phyloP scores from a whole-genome alignment of 2,797 vertebrate species.

The Notolabrus celidotus region DNA sequence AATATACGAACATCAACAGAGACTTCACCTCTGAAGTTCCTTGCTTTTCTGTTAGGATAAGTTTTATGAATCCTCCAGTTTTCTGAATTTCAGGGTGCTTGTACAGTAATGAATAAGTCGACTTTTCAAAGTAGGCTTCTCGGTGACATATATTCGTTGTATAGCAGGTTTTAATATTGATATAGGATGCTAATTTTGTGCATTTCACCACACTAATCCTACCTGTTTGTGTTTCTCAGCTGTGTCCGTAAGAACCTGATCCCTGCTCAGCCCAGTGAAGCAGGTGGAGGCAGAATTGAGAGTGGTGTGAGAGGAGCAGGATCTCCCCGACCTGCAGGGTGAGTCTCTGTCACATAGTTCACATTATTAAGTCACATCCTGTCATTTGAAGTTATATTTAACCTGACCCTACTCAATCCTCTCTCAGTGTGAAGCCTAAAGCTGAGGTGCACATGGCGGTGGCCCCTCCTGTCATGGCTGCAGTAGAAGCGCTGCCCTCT shows the following conservation, averaged over 20 bases:
- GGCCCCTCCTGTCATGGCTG: slow-evolving; percentile 89
- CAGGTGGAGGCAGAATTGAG: slow-evolving; percentile 88
- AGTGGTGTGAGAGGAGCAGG: slow-evolving; percentile 90
- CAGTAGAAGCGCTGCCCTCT: slow-evolving; percentile 90
- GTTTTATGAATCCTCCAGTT: background rate
- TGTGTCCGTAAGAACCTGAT: slow-evolving; percentile 96
- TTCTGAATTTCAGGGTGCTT: no score
- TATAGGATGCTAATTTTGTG: background rate
- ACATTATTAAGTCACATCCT: background rate
- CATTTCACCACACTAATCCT: background rate
- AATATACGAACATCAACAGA: slow-evolving; percentile 42
- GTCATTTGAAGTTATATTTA: background rate
- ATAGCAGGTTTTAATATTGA: no score
- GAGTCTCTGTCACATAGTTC: slow-evolving; percentile 57
- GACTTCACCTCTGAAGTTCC: background rate
- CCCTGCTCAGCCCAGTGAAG: slow-evolving; percentile 91
- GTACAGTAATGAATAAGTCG: no score
- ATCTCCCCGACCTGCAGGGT: slow-evolving; percentile 95
- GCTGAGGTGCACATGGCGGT: slow-evolving; percentile 93
- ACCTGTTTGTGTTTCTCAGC: slow-evolving; percentile 67
- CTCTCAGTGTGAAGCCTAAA: slow-evolving; percentile 93
- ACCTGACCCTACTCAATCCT: slow-evolving; percentile 4
- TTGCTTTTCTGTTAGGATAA: background rate
- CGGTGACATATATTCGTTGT: no score
- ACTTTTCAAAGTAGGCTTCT: no score